Percentiles rank a stretch among this genome's conserved stretches.
Evolutionary conservation across 2,888 invertebrate species (phyloP).

Genomic region (Lapara coniferarum): DNA sequence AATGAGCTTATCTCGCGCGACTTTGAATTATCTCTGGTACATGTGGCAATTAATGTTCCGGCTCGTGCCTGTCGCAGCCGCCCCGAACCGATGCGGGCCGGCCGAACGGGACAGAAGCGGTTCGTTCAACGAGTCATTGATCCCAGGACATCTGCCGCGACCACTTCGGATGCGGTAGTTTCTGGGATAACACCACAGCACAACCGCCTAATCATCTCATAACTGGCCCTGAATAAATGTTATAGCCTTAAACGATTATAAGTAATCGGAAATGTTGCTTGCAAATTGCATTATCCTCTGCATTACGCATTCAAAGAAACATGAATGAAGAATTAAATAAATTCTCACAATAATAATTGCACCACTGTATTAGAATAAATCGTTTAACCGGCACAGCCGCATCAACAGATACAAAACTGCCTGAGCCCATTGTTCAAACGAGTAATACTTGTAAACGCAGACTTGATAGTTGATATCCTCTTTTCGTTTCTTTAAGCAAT

Average conservation of each 20-base stretch:
- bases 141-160: constrained; percentile 37
- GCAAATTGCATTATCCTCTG: constrained; percentile 1
- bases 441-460: neutral
- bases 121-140: constrained; percentile 53
- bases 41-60: constrained; percentile 60
- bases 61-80: constrained; percentile 55
- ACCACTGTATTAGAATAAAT: neutral
- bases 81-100: constrained; percentile 50
- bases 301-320: constrained; percentile 8
- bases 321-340: constrained; percentile 10
- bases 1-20: constrained; percentile 58
- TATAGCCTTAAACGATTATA: too few species aligned
- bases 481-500: constrained; percentile 8
- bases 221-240: too few species aligned
- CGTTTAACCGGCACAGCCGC: neutral
- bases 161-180: neutral
- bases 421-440: neutral
- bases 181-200: neutral
- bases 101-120: constrained; percentile 58
- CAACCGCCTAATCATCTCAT: too few species aligned
- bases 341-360: constrained; percentile 19
- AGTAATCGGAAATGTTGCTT: neutral
- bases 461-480: constrained; percentile 13
- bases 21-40: constrained; percentile 55
- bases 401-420: constrained; percentile 15